Evolutionary conservation across 2,888 invertebrate species (phyloP).

Genomic region (Nysson spinosus): DNA sequence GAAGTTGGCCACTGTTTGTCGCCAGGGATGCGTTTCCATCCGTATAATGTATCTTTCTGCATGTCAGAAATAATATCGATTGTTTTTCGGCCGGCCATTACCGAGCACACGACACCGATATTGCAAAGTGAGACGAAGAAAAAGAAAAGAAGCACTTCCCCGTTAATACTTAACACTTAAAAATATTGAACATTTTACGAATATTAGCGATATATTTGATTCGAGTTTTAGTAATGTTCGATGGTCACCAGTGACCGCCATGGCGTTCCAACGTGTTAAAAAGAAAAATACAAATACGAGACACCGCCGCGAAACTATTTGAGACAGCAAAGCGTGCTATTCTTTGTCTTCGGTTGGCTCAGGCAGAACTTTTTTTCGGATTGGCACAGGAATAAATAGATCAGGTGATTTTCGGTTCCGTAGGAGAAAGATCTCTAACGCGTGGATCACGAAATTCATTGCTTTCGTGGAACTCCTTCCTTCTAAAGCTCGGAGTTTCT

Average conservation of each 20-base stretch:
- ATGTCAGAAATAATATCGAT: neutral
- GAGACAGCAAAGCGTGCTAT: neutral
- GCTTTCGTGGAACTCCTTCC: neutral
- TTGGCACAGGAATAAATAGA: constrained; percentile 17
- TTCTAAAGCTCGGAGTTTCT: neutral
- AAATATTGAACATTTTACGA: no score
- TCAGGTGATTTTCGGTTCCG: neutral
- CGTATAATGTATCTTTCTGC: neutral
- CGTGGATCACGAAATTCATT: constrained; percentile 4
- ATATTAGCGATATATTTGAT: no score
- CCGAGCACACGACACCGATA: no score
- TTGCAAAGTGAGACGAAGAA: no score
- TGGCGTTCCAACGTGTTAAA: no score
- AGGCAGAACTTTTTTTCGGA: neutral
- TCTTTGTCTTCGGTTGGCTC: neutral
- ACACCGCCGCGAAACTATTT: constrained; percentile 3
- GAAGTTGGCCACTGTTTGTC: neutral
- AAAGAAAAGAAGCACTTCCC: neutral
- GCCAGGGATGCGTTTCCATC: constrained; percentile 6
- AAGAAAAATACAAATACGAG: no score
- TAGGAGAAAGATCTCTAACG: constrained; percentile 14
- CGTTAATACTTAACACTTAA: no score
- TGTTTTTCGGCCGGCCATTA: no score
- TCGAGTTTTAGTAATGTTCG: no score
- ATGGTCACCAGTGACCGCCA: no score